Conservation (phyloP, 2,888 invertebrate genomes). For the Pinctada fucata region DNA sequence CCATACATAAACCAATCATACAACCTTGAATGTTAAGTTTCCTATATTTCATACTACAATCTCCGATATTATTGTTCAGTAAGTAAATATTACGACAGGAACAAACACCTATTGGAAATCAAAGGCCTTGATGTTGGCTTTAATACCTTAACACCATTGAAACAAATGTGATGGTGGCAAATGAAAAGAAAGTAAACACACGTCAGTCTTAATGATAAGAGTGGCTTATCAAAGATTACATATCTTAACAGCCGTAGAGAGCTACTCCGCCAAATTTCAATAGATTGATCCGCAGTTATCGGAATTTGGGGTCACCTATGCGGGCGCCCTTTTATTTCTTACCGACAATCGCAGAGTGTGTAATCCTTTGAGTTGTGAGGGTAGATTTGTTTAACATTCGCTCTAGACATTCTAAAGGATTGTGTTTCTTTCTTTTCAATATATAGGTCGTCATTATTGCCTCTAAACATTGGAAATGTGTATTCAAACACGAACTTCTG, state of each 20-base stretch:
- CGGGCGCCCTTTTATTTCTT: constrained; percentile 33
- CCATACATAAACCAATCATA: no score
- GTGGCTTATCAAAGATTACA: not conserved
- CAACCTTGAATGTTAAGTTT: no score
- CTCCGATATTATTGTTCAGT: no score
- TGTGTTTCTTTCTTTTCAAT: constrained; percentile 17
- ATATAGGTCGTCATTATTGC: constrained; percentile 15
- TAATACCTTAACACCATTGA: no score
- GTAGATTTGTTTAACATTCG: constrained; percentile 72
- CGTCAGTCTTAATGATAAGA: not conserved
- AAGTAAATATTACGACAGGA: no score
- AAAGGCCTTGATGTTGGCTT: no score
- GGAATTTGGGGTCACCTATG: not conserved
- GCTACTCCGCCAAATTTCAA: not conserved
- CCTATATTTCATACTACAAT: no score
- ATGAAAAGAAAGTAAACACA: not conserved
- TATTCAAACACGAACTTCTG: not conserved
- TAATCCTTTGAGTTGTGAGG: constrained; percentile 66
- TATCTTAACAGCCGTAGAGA: not conserved
- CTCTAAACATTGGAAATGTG: not conserved
- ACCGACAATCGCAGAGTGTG: constrained; percentile 71
- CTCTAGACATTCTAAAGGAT: constrained; percentile 66
- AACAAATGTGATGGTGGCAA: not conserved
- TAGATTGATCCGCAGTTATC: not conserved
- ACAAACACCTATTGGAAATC: no score